These are phyloP conservation scores for Acleris sparsana DNA, from an alignment of 2,888 invertebrate species.

Conservation along the genomic window DNA sequence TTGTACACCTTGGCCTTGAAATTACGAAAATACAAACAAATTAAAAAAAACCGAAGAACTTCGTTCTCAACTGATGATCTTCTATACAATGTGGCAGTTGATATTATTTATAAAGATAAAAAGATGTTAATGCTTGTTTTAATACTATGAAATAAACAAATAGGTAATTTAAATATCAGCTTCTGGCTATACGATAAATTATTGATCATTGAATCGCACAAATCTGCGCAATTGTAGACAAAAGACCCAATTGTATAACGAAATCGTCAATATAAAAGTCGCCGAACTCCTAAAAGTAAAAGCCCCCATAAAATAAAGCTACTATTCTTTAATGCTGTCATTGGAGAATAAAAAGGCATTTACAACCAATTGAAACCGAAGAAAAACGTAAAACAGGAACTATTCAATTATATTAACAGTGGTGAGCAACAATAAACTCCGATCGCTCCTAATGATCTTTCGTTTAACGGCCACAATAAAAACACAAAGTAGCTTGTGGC, in stretches of 20 bases:
- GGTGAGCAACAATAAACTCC: constrained; percentile 60
- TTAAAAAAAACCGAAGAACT: too few species aligned
- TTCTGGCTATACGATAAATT: too few species aligned
- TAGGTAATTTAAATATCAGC: too few species aligned
- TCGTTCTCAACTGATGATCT: too few species aligned
- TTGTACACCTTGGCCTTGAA: too few species aligned
- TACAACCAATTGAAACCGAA: constrained; percentile 25
- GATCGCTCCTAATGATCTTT: constrained; percentile 63
- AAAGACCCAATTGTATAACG: constrained; percentile 2
- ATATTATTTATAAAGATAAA: too few species aligned
- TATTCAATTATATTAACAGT: constrained; percentile 47
- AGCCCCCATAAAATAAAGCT: constrained; percentile 14
- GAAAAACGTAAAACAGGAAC: constrained; percentile 37
- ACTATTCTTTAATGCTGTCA: constrained; percentile 6
- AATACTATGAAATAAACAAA: too few species aligned
- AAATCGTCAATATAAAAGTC: constrained; percentile 17
- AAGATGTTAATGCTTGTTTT: too few species aligned
- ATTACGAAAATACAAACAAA: too few species aligned
- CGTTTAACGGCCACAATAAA: constrained; percentile 71
- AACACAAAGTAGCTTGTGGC: constrained; percentile 63
- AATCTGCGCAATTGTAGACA: too few species aligned
- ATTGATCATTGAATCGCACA: too few species aligned
- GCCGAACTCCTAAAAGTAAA: constrained; percentile 15
- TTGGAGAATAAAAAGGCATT: constrained; percentile 22
- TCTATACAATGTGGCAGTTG: too few species aligned